Evolutionary conservation across 2,113 vertebrate species (phyloP).

Genomic region (Chionis minor): DNA sequence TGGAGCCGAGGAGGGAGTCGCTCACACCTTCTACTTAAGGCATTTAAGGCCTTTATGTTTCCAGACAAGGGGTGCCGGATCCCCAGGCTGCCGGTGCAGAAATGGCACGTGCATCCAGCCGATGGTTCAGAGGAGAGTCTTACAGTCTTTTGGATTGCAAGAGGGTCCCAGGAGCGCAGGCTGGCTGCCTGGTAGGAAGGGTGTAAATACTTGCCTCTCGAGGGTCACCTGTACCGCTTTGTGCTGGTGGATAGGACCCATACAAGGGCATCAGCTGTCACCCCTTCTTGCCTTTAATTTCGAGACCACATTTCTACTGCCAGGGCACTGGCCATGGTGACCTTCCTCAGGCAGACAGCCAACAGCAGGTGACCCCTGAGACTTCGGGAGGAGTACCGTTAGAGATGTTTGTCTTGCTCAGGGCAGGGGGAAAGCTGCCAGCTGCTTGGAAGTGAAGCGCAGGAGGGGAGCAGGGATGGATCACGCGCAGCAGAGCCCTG

Average conservation of each 20-base stretch:
- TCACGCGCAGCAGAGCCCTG: not conserved
- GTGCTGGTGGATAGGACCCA: accelerated
- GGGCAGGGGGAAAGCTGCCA: not conserved
- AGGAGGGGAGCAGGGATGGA: not conserved
- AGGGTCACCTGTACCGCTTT: not conserved
- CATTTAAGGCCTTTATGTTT: not conserved
- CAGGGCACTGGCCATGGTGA: not conserved
- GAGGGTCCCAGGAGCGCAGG: not conserved
- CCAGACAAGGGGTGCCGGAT: not conserved
- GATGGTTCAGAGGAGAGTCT: not conserved
- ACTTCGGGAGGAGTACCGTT: not conserved
- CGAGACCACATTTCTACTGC: not conserved
- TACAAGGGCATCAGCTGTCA: not conserved
- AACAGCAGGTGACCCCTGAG: not conserved
- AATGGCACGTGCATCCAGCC: not conserved
- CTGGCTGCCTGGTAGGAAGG: not conserved
- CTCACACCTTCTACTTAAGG: not conserved
- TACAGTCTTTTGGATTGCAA: not conserved
- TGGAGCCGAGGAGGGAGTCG: not conserved
- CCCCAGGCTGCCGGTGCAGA: not conserved
- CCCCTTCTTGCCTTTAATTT: not conserved
- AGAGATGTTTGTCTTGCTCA: not conserved
- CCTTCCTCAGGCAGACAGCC: not conserved
- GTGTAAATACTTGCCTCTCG: not conserved
- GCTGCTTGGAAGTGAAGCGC: not conserved